Evolutionary conservation across 1,140 invertebrate species (phyloP).

Genomic region (Pogonomyrmex californicus): DNA sequence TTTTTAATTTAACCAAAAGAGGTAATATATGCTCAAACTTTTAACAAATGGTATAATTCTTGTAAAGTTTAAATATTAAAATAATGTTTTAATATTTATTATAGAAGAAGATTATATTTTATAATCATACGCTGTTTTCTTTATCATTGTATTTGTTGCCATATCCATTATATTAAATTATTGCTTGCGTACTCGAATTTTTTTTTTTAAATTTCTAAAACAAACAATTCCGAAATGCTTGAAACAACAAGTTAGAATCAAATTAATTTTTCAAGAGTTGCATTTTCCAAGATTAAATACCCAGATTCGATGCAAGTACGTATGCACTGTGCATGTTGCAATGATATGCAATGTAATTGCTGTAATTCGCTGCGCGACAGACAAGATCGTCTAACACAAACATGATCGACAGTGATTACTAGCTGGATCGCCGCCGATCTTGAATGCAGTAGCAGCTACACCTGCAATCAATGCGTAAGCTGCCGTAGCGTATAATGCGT

Average conservation of each 20-base stretch:
- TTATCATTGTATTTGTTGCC: not conserved
- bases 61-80: not conserved
- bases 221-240: not conserved
- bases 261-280: not conserved
- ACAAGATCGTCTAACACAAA: constrained; percentile 70
- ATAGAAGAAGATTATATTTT: not conserved
- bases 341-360: constrained; percentile 51
- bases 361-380: constrained; percentile 70
- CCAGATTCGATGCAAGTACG: constrained; percentile 4
- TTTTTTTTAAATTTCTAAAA: not conserved
- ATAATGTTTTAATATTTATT: not conserved
- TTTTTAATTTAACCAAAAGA: no score
- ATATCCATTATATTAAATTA: not conserved
- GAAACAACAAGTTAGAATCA: not conserved
- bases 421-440: constrained; percentile 48
- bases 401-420: constrained; percentile 76
- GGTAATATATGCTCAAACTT: no score
- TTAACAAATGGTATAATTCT: not conserved
- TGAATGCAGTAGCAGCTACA: constrained; percentile 58
- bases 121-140: not conserved
- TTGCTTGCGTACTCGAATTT: not conserved
- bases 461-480: constrained; percentile 66
- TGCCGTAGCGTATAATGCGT: constrained; percentile 31
- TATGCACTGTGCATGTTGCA: constrained; percentile 23
- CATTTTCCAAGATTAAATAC: constrained; percentile 3